phyloP scores from a whole-genome alignment of 2,113 vertebrate species.

The Apus apus region DNA sequence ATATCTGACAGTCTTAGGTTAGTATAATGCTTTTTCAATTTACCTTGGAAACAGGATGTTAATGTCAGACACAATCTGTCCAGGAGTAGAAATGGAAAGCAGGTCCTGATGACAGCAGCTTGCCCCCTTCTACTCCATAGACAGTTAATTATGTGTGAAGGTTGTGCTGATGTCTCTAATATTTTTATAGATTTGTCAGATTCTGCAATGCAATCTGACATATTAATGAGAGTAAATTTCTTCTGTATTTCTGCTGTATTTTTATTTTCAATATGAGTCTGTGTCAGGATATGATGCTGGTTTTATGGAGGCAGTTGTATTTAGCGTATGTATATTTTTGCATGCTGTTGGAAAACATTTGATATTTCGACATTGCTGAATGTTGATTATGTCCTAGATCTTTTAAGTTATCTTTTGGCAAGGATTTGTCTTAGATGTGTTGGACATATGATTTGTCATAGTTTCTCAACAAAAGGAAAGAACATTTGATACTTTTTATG shows the following conservation, averaged over 20 bases:
- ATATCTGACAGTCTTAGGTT: neutral
- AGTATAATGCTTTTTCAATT: neutral
- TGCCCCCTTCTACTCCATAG: neutral
- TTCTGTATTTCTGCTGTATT: neutral
- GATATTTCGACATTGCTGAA: neutral
- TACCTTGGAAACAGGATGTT: neutral
- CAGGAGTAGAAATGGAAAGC: neutral
- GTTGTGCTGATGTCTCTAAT: neutral
- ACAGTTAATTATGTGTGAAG: neutral
- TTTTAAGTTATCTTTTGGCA: neutral
- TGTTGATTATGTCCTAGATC: neutral
- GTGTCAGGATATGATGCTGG: neutral
- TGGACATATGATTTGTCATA: neutral
- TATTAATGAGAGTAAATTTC: neutral
- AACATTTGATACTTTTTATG: neutral
- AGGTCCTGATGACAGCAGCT: neutral
- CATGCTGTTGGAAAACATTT: neutral
- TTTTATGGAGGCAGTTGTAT: neutral
- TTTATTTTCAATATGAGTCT: neutral
- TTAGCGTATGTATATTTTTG: neutral
- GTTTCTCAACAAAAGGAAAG: constrained; percentile 5
- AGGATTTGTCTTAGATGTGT: neutral
- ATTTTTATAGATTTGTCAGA: neutral
- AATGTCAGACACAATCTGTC: neutral
- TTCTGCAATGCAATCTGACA: neutral